These are phyloP conservation scores for Cyprinodon diabolis DNA, from an alignment of 2,797 vertebrate genomes.

Conservation along the genomic window DNA sequence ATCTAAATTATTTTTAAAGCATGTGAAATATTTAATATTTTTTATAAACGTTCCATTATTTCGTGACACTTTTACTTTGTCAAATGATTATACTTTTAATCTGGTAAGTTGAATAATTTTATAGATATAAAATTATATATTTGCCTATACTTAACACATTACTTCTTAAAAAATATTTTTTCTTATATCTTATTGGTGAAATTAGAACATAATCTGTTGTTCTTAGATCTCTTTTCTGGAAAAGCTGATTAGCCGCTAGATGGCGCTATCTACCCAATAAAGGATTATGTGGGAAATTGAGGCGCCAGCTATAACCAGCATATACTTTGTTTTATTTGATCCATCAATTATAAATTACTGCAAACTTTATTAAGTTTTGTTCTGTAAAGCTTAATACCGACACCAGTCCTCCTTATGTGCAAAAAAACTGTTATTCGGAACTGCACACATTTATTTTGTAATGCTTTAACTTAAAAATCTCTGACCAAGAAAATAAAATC, in stretches of 20 bases:
- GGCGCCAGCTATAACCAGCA: neutral
- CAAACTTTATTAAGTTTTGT: too few species aligned
- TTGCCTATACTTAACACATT: neutral
- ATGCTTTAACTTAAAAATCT: slow-evolving; percentile 8
- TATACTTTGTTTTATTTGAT: neutral
- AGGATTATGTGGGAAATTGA: too few species aligned
- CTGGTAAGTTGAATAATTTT: neutral
- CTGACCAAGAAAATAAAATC: slow-evolving; percentile 2
- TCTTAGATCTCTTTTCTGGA: neutral
- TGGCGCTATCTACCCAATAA: slow-evolving; percentile 41
- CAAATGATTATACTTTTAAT: neutral
- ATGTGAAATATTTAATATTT: neutral
- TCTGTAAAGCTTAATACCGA: too few species aligned
- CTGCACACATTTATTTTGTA: slow-evolving; percentile 33
- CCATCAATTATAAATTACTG: neutral
- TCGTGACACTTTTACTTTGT: too few species aligned
- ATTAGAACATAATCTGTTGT: neutral
- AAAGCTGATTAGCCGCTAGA: slow-evolving; percentile 28
- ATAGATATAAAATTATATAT: neutral
- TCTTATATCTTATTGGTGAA: neutral
- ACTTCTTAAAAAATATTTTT: neutral
- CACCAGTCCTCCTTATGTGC: neutral
- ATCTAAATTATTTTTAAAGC: neutral
- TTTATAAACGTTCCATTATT: neutral
- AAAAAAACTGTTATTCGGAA: slow-evolving; percentile 5